Conservation (phyloP, 2,113 vertebrate genomes). For the Calyptomena viridis region DNA sequence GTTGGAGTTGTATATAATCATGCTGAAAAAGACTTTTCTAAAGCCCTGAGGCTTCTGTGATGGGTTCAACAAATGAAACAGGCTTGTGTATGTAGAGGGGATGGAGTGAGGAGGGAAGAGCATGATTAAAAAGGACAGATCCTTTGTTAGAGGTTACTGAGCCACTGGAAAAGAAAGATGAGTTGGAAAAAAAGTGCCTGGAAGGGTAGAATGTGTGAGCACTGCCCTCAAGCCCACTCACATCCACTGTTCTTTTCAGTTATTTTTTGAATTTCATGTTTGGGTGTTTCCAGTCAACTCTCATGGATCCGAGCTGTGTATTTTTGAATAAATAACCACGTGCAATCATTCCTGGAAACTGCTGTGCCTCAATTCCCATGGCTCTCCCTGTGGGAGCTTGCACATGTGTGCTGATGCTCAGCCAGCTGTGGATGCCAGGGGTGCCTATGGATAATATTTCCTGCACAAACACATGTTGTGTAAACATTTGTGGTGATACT, state of each 20-base stretch:
- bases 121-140: constrained; percentile 79
- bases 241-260: background rate
- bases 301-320: accelerated
- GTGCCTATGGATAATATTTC: too few species aligned
- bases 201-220: background rate
- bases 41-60: constrained; percentile 77
- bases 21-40: constrained; percentile 67
- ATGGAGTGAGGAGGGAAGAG: constrained; percentile 58
- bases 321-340: background rate
- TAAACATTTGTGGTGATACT: background rate
- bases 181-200: background rate
- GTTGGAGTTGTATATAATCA: background rate
- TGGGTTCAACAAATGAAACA: constrained; percentile 65
- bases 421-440: background rate
- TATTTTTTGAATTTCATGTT: background rate
- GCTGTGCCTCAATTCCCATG: background rate
- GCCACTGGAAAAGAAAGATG: constrained; percentile 38
- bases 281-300: background rate
- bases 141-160: constrained; percentile 79
- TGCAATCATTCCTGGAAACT: background rate
- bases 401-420: background rate
- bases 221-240: background rate
- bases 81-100: constrained; percentile 57
- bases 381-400: background rate
- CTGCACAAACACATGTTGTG: accelerated